Evolutionary conservation across 2,113 vertebrate species (phyloP).

Genomic region (Empidonax alnorum): DNA sequence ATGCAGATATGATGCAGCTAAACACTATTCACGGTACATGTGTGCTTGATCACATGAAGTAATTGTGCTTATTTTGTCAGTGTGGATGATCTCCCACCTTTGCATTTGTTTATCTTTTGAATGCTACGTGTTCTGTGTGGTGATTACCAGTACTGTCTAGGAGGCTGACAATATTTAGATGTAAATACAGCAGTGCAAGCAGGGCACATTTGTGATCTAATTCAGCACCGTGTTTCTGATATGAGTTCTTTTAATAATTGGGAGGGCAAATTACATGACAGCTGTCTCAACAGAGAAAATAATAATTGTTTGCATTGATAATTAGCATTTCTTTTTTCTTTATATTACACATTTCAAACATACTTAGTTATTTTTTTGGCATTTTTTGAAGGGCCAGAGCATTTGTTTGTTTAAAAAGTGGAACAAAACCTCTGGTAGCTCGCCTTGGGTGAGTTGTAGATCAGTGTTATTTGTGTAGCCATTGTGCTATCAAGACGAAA

Average conservation of each 20-base stretch:
- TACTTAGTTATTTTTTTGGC: background rate
- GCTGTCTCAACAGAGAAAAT: slow-evolving; percentile 20
- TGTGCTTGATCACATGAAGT: background rate
- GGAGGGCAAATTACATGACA: slow-evolving; percentile 31
- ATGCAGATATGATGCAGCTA: background rate
- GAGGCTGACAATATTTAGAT: slow-evolving; percentile 44
- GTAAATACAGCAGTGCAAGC: slow-evolving; percentile 22
- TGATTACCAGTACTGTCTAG: background rate
- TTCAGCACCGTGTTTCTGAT: slow-evolving; percentile 48
- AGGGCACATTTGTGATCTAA: slow-evolving; percentile 49
- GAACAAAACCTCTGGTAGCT: background rate
- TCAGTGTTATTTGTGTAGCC: background rate
- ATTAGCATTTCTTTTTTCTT: slow-evolving; percentile 11
- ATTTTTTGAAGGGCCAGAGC: background rate
- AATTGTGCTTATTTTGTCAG: background rate
- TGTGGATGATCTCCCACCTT: background rate
- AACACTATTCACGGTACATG: background rate
- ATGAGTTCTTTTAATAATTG: slow-evolving; percentile 48
- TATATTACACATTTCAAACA: background rate
- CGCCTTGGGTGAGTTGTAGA: background rate
- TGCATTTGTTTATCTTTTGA: slow-evolving; percentile 15
- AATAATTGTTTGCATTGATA: slow-evolving; percentile 20
- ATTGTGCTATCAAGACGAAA: background rate
- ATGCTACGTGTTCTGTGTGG: background rate
- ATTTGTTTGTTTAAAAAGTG: background rate